phyloP scores from a whole-genome alignment of 2,888 invertebrate genomes.

The Eucera pruinosa region DNA sequence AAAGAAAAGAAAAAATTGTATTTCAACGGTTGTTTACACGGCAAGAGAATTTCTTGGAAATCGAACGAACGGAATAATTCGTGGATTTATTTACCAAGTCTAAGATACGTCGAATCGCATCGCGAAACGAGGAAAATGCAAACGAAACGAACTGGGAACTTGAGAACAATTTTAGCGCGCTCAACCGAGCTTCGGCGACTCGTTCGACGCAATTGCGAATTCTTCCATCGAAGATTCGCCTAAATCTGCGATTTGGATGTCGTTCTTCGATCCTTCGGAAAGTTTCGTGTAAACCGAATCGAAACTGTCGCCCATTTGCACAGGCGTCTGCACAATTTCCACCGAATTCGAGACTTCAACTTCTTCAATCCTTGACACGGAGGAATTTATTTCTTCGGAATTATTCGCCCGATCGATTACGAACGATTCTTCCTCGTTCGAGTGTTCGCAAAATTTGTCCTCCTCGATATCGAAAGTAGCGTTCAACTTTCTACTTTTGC shows the following conservation, averaged over 20 bases:
- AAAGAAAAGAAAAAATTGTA: background rate
- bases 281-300: background rate
- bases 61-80: background rate
- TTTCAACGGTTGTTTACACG: conserved; percentile 1
- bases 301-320: conserved; percentile 3
- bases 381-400: background rate
- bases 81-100: background rate
- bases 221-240: conserved; percentile 33
- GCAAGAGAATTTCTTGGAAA: background rate
- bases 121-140: background rate
- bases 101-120: background rate
- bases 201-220: conserved; percentile 10
- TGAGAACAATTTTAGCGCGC: background rate
- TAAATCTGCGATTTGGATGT: background rate
- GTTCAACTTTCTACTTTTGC: too few species aligned
- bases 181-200: background rate
- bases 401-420: background rate
- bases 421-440: background rate
- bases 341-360: background rate
- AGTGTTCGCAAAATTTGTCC: background rate
- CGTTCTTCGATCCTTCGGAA: background rate
- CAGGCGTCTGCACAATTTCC: background rate
- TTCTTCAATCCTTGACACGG: background rate
- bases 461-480: background rate
- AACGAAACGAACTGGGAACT: background rate